These are phyloP conservation scores for Triops cancriformis DNA, from an alignment of 1,140 invertebrate genomes.

Conservation along the genomic window DNA sequence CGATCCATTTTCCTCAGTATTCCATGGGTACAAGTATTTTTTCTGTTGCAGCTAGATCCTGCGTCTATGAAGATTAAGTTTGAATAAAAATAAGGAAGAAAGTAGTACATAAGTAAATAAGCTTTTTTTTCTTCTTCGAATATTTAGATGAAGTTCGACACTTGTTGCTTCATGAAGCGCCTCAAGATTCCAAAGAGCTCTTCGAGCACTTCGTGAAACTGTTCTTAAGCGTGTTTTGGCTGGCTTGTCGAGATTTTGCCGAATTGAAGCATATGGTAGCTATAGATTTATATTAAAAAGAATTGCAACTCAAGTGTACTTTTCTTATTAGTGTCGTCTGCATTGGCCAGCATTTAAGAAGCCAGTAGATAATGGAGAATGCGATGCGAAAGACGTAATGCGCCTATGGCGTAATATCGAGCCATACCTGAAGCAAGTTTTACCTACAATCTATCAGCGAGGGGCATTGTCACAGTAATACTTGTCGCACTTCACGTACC, in stretches of 20 bases:
- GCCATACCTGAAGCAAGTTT: slow-evolving; percentile 58
- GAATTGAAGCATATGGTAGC: slow-evolving; percentile 59
- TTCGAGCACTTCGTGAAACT: slow-evolving; percentile 52
- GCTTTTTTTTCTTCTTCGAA: slow-evolving; percentile 21
- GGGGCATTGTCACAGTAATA: slow-evolving; percentile 47
- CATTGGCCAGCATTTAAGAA: slow-evolving; percentile 35
- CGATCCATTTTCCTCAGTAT: slow-evolving; percentile 72
- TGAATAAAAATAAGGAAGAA: too few relatives aligned
- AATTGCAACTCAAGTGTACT: too few relatives aligned
- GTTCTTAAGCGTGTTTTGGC: slow-evolving; percentile 73
- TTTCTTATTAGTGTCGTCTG: neutral
- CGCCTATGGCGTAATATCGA: slow-evolving; percentile 69
- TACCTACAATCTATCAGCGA: slow-evolving; percentile 68
- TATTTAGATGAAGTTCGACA: slow-evolving; percentile 56
- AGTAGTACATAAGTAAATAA: neutral
- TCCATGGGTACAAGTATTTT: slow-evolving; percentile 45
- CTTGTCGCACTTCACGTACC: slow-evolving; percentile 49
- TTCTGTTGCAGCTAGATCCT: too few relatives aligned
- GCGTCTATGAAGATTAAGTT: too few relatives aligned
- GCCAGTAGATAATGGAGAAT: slow-evolving; percentile 53
- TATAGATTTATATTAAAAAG: too few relatives aligned
- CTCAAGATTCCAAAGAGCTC: slow-evolving; percentile 39
- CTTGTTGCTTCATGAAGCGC: slow-evolving; percentile 50
- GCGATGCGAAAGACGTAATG: slow-evolving; percentile 50
- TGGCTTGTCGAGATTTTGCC: slow-evolving; percentile 66